Base-by-base conservation (phyloP, 2,113 vertebrate genomes). In the Pelecanoides urinatrix region DNA sequence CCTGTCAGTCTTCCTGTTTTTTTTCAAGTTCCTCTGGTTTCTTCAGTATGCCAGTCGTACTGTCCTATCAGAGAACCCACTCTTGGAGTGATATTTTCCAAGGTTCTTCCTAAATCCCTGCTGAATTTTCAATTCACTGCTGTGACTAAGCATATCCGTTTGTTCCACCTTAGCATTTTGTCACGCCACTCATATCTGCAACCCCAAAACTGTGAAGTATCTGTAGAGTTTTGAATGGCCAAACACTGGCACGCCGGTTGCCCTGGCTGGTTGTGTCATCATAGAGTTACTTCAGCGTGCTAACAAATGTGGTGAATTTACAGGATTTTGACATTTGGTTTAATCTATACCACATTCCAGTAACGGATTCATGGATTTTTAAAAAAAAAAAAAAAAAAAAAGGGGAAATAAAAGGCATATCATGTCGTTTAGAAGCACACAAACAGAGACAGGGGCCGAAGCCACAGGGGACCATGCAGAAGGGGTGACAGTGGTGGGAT, bases 161-260 rank as follows among this genome's bases (percentile, higher is more conserved):
- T 73, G 14, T 80, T 76, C 19, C 53, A 73, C 38, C 5, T 32
- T 50, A 73, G 34, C 19, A 44, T 21, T 56, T 83, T 16, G 21
- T 67, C 22, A 32, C 20, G 38, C 15, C 4, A 14, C 21, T 50
- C 2, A 0, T 16, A 16, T 23, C 9, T 68, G 58, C 49, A 88
- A 2, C 34, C 23, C 47, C 3, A 2, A 30, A 77, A 71, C 25
- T n/a, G n/a, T 45, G 32, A 49, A 40, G 18, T 18, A 4, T n/a
- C 34, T 93, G 13, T 65, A 40, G 50, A 53, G 8, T 26, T 67
- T n/a, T n/a, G 30, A 55, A 34, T 34, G 44, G 25, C 59, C 26
- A 44, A 34, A 20, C 1, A 2, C 8, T 86, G 44, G 16, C 44
- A 13, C 1, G 0, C 16, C 3, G 2, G 4, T 29, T 87, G 22